These are phyloP conservation scores for Himantopus leucocephalus DNA, from an alignment of 2,113 vertebrate genomes.

Conservation along the genomic window DNA sequence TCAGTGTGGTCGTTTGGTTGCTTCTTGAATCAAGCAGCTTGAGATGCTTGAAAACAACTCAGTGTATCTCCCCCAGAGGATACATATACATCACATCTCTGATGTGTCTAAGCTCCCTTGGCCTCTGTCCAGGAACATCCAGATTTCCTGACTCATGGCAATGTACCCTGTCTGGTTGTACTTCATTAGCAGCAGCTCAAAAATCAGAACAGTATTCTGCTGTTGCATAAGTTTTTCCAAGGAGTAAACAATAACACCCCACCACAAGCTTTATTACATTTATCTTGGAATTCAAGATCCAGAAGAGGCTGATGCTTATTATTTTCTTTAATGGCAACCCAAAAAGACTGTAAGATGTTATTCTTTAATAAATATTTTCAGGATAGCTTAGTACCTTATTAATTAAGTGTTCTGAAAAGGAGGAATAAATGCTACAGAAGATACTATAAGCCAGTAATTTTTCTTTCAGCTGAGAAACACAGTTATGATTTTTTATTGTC, in stretches of 20 bases:
- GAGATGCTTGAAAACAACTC: not conserved
- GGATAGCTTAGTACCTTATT: not conserved
- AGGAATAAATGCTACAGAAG: not conserved
- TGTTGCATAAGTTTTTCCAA: constrained; percentile 40
- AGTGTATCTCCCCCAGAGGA: not conserved
- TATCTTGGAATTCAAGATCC: constrained; percentile 25
- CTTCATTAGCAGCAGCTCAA: constrained; percentile 27
- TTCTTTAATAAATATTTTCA: constrained; percentile 5
- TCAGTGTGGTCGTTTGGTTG: not conserved
- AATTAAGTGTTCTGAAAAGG: not conserved
- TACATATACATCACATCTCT: not conserved
- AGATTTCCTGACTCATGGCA: constrained; percentile 51
- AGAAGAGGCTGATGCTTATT: not conserved
- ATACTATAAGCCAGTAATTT: not conserved
- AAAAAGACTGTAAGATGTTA: not conserved
- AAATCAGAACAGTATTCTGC: constrained; percentile 5
- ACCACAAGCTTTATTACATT: constrained; percentile 26
- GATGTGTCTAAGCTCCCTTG: not conserved
- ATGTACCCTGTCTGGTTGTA: constrained; percentile 3
- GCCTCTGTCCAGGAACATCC: constrained; percentile 28
- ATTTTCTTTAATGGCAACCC: not conserved
- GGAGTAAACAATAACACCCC: constrained; percentile 55
- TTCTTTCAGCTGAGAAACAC: not conserved
- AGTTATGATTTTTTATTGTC: not conserved
- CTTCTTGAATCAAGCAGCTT: not conserved